A percentile compares a stretch with the other conserved stretches of the same genome.
Conservation (phyloP, 2,797 vertebrate species). For the Mormyrus proboscirostris region DNA sequence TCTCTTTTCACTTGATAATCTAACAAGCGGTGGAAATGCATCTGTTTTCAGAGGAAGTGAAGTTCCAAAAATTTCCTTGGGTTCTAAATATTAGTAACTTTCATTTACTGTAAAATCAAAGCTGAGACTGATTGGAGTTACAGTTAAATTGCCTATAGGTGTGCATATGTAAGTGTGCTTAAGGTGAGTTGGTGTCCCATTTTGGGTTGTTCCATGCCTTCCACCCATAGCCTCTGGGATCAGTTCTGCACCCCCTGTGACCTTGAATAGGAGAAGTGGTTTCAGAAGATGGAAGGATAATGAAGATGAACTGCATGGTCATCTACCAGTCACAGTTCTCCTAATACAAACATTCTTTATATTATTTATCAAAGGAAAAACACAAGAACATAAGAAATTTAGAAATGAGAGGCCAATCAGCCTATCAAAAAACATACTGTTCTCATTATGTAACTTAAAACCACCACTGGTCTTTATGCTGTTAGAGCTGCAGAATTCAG, state of each 20-base stretch:
- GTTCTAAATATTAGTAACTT: neutral
- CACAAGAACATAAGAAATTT: neutral
- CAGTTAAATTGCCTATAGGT: neutral
- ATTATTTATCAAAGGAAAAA: neutral
- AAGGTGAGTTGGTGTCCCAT: neutral
- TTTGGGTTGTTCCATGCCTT: neutral
- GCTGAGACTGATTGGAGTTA: neutral
- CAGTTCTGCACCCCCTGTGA: neutral
- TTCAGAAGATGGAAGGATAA: neutral
- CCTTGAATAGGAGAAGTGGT: neutral
- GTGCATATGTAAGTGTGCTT: neutral
- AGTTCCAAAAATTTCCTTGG: neutral
- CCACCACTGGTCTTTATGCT: neutral
- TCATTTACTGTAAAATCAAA: neutral
- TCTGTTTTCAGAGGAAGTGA: neutral
- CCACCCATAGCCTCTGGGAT: neutral
- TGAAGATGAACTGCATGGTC: neutral
- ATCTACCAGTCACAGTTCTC: neutral
- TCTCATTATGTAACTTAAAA: neutral
- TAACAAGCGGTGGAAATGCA: neutral
- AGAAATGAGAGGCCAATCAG: neutral
- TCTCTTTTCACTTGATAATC: neutral
- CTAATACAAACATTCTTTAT: neutral
- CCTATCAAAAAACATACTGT: neutral
- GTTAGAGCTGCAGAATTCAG: neutral